Evolutionary conservation across 2,113 vertebrate genomes (phyloP).

Genomic region (Dasyornis broadbenti): DNA sequence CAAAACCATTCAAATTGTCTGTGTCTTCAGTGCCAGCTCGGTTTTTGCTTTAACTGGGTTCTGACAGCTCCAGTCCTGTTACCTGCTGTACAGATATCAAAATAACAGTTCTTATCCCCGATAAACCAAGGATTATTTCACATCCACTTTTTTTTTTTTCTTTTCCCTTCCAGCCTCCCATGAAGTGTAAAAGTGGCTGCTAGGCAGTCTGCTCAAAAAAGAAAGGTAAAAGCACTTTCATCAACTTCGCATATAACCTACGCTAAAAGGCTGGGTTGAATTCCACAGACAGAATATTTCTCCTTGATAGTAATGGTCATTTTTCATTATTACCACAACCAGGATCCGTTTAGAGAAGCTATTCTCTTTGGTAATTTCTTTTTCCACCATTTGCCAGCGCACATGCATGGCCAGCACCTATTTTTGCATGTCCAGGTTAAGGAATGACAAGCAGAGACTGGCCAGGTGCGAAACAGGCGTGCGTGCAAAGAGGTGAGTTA

Average conservation of each 20-base stretch:
- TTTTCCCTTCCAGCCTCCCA: neutral
- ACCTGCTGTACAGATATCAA: neutral
- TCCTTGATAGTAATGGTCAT: neutral
- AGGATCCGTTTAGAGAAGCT: neutral
- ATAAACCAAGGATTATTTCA: neutral
- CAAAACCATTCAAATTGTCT: neutral
- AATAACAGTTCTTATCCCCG: neutral
- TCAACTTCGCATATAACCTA: neutral
- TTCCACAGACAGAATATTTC: neutral
- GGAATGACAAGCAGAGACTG: neutral
- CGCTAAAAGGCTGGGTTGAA: neutral
- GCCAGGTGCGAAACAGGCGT: neutral
- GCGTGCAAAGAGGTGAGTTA: neutral
- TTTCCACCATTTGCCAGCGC: neutral
- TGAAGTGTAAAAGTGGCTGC: neutral
- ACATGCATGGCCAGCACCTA: neutral
- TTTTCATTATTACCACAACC: conserved; percentile 6
- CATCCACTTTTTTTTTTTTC: neutral
- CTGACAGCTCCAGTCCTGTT: neutral
- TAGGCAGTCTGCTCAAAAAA: neutral
- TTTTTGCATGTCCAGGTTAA: neutral
- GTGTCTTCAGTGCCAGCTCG: neutral
- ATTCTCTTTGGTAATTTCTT: neutral
- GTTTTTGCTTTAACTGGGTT: neutral
- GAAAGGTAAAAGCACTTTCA: neutral